Conservation (phyloP, 2,797 vertebrate genomes). For the Cynopterus sphinx region DNA sequence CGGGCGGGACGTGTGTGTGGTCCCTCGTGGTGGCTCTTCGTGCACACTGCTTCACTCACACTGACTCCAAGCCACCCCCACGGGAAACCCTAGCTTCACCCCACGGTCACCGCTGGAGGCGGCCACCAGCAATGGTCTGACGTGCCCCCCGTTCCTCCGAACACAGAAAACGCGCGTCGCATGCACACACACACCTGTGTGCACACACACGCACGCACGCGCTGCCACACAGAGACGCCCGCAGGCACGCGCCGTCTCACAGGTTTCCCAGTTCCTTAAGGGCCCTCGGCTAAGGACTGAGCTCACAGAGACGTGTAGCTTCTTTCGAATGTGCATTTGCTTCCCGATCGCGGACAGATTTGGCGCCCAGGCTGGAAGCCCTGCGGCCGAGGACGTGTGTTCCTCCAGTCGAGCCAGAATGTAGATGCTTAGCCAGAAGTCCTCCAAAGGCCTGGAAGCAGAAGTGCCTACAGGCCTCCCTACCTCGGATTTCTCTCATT, state of each 20-base stretch:
- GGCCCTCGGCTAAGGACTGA: background rate
- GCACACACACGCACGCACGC: fast-evolving
- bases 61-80: background rate
- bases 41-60: background rate
- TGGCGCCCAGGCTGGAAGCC: background rate
- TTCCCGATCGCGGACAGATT: background rate
- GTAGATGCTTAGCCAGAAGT: background rate
- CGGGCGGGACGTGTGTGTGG: fast-evolving
- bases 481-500: background rate
- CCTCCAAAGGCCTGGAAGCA: background rate
- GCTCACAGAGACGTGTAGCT: background rate
- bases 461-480: background rate
- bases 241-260: background rate
- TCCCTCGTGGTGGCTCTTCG: fast-evolving
- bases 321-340: background rate
- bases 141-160: background rate
- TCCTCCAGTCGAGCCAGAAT: background rate
- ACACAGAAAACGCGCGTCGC: background rate
- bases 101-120: background rate
- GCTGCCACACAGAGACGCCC: background rate
- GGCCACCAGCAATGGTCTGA: background rate
- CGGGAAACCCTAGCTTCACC: too few relatives aligned
- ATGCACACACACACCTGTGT: fast-evolving
- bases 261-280: background rate
- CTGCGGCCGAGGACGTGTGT: background rate